Percentiles rank a stretch among this genome's conserved stretches.
phyloP scores from a whole-genome alignment of 1,140 invertebrate species.

The Drosophila kohkoa region DNA sequence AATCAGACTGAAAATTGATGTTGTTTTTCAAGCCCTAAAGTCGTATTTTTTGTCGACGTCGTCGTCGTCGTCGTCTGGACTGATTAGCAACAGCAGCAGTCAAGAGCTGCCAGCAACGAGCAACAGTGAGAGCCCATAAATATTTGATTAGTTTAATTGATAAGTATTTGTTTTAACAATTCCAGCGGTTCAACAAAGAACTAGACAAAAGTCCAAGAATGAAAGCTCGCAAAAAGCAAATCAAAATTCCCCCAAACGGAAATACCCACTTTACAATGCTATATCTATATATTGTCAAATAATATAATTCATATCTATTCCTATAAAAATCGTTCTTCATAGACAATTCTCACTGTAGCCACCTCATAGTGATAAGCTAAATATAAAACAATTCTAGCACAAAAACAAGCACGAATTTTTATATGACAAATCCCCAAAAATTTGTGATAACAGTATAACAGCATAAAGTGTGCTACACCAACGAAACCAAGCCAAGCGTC shows the following conservation, averaged over 20 bases:
- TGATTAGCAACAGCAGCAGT: conserved; percentile 50
- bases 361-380: conserved; percentile 15
- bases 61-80: conserved; percentile 10
- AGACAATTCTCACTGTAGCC: not conserved
- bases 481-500: not conserved
- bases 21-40: conserved; percentile 17
- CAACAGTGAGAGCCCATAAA: conserved; percentile 43
- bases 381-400: conserved; percentile 23
- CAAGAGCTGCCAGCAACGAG: not conserved
- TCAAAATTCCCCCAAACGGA: too few relatives aligned
- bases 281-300: too few relatives aligned
- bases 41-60: not conserved
- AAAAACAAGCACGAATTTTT: conserved; percentile 4
- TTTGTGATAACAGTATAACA: not conserved
- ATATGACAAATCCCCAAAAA: not conserved
- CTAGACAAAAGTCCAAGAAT: not conserved
- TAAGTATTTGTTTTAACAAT: conserved; percentile 36
- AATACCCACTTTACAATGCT: too few relatives aligned
- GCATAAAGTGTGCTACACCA: not conserved
- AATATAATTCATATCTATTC: too few relatives aligned
- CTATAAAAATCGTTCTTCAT: not conserved
- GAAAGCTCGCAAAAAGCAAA: not conserved
- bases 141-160: conserved; percentile 73
- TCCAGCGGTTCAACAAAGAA: not conserved
- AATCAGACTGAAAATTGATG: conserved; percentile 62